Evolutionary conservation across 2,797 vertebrate species (phyloP).

Genomic region (Tarsius wallacei): DNA sequence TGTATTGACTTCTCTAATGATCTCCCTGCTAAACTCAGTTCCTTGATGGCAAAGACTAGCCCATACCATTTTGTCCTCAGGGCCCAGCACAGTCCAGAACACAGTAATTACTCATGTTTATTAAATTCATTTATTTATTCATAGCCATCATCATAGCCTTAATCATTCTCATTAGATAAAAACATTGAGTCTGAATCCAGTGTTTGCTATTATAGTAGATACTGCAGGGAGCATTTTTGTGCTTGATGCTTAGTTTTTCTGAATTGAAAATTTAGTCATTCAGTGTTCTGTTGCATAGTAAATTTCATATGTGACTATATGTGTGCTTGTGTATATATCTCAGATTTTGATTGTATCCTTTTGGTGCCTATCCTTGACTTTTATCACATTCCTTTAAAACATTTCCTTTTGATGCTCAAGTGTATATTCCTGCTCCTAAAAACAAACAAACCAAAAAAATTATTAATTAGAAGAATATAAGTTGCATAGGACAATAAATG

Average conservation of each 20-base stretch:
- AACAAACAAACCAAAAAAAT: background rate
- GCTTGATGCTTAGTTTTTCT: background rate
- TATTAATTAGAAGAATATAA: background rate
- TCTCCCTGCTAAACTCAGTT: background rate
- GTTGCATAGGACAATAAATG: background rate
- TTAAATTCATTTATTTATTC: background rate
- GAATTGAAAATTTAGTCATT: background rate
- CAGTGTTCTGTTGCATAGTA: background rate
- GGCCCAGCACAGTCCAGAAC: background rate
- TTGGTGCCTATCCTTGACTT: background rate
- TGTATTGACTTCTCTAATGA: background rate
- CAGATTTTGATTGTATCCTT: background rate
- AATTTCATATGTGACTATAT: background rate
- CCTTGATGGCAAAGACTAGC: background rate
- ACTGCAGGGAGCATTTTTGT: background rate
- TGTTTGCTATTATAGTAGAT: background rate
- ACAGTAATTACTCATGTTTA: background rate
- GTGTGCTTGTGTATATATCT: background rate
- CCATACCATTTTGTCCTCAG: background rate
- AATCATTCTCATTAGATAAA: background rate
- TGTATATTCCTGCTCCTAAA: background rate
- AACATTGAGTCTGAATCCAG: background rate
- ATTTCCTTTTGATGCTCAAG: background rate
- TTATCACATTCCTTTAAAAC: background rate
- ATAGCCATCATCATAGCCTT: background rate